These are phyloP conservation scores for Cantharis rufa DNA, from an alignment of 2,888 invertebrate species.

Conservation along the genomic window DNA sequence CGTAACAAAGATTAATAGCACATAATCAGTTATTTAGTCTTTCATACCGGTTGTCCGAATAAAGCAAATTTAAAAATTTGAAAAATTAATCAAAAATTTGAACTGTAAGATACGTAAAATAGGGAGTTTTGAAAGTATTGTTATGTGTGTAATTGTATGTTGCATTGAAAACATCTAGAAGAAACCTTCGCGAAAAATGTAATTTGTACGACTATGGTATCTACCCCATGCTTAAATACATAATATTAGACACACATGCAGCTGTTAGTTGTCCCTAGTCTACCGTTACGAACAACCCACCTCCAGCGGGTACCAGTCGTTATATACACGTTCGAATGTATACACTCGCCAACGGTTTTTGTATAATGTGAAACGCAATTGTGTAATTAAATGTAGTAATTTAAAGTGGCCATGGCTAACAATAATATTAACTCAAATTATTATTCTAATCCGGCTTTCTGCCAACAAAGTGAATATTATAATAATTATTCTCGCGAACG, in stretches of 20 bases:
- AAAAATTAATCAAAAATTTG: not conserved
- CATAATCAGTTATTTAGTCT: not conserved
- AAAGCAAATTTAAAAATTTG: not conserved
- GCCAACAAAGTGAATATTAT: constrained; percentile 73
- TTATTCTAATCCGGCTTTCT: constrained; percentile 81
- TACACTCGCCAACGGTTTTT: constrained; percentile 35
- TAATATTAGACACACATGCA: constrained; percentile 54
- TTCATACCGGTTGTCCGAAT: not conserved
- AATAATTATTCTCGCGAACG: constrained; percentile 47
- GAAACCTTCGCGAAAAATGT: not conserved
- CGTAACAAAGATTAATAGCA: not conserved
- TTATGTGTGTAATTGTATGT: not conserved
- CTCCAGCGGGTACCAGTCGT: constrained; percentile 43
- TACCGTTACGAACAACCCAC: constrained; percentile 46
- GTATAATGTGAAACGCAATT: not conserved
- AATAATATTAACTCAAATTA: constrained; percentile 56
- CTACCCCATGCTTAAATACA: constrained; percentile 51
- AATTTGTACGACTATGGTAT: constrained; percentile 49
- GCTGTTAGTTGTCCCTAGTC: constrained; percentile 47
- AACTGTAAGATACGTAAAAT: not conserved
- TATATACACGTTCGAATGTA: constrained; percentile 37
- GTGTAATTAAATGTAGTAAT: not conserved
- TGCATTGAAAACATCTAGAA: not conserved
- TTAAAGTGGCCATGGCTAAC: constrained; percentile 35
- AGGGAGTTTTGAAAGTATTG: not conserved